phyloP scores from a whole-genome alignment of 1,140 invertebrate genomes.

The Eulimnadia texana region DNA sequence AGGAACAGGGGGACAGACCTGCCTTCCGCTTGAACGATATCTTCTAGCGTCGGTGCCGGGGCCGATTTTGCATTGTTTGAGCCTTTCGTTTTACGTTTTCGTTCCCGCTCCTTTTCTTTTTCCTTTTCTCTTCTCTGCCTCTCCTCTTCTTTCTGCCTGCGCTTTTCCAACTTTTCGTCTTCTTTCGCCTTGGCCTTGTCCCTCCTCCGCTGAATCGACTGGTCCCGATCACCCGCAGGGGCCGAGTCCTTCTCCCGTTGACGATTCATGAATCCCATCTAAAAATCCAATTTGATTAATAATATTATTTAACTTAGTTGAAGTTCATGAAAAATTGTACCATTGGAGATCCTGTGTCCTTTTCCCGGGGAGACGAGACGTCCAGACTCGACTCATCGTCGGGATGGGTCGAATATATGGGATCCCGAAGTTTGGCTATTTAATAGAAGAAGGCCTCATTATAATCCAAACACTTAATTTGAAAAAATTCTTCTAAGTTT shows the following conservation, averaged over 20 bases:
- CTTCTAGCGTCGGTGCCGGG: constrained; percentile 35
- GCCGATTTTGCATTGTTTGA: constrained; percentile 34
- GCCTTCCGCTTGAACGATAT: constrained; percentile 57
- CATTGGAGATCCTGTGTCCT: constrained; percentile 40
- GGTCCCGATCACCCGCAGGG: constrained; percentile 37
- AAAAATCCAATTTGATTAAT: constrained; percentile 13
- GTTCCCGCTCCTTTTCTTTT: constrained; percentile 52
- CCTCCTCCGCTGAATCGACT: constrained; percentile 41
- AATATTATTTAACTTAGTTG: not conserved
- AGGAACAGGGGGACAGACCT: constrained; percentile 79
- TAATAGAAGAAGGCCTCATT: no score
- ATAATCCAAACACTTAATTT: no score
- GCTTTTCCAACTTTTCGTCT: constrained; percentile 59
- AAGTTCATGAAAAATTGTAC: constrained; percentile 10
- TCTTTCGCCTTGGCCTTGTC: constrained; percentile 61
- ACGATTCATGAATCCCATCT: constrained; percentile 40
- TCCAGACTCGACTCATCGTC: constrained; percentile 53
- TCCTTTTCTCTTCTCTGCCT: constrained; percentile 37
- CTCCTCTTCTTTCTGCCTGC: constrained; percentile 55
- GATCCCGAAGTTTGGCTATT: not conserved
- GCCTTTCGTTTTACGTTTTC: constrained; percentile 55
- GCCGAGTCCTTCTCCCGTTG: not conserved
- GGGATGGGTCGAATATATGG: not conserved
- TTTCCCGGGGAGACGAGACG: constrained; percentile 43
- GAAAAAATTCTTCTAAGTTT: no score